Conservation (phyloP, 2,888 invertebrate species). For the Andrena praecox region DNA sequence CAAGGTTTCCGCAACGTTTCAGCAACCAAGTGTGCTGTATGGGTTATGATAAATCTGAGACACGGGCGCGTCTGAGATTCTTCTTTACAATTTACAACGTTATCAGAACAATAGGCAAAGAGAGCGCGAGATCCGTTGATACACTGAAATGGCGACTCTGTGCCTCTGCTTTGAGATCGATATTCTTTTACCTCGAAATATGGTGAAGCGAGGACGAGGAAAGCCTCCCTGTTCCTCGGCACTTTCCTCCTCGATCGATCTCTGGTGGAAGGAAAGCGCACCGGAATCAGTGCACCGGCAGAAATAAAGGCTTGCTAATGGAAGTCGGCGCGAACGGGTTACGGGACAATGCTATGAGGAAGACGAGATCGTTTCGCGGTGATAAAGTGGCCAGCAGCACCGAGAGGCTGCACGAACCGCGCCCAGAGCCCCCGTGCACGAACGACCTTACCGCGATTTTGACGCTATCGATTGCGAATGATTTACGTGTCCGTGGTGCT, state of each 20-base stretch:
- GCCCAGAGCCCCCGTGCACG: conserved; percentile 23
- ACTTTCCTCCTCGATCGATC: background rate
- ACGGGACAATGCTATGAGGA: conserved; percentile 72
- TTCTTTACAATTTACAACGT: conserved; percentile 66
- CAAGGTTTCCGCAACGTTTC: too few relatives aligned
- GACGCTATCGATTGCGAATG: conserved; percentile 65
- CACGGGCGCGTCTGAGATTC: conserved; percentile 37
- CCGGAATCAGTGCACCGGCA: conserved; percentile 23
- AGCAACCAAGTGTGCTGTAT: too few relatives aligned
- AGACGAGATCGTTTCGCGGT: conserved; percentile 68
- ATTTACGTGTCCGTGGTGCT: conserved; percentile 52
- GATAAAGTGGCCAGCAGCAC: conserved; percentile 57
- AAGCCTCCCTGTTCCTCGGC: background rate
- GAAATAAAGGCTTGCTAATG: conserved; percentile 59
- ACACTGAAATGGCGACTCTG: conserved; percentile 1
- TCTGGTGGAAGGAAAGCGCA: background rate
- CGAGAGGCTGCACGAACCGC: conserved; percentile 37
- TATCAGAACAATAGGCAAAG: conserved; percentile 32
- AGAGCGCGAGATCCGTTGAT: conserved; percentile 44
- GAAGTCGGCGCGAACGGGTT: conserved; percentile 63
- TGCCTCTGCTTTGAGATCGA: conserved; percentile 1
- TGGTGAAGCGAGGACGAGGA: conserved; percentile 4
- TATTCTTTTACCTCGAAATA: background rate
- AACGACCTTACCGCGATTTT: conserved; percentile 60
- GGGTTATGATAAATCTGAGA: conserved; percentile 55